Conservation (phyloP, 2,797 vertebrate genomes). For the Oreochromis grahami region DNA sequence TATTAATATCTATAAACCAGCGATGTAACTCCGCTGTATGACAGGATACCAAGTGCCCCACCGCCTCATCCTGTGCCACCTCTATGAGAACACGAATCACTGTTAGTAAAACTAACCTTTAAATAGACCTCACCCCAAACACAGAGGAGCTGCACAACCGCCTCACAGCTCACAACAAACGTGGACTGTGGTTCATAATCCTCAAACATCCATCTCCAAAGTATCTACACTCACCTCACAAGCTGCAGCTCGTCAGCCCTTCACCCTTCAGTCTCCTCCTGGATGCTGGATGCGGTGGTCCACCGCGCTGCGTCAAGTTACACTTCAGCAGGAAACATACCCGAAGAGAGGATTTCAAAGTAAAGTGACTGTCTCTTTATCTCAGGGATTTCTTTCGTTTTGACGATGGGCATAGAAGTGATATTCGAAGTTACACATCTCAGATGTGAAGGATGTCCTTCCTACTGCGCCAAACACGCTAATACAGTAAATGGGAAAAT, state of each 20-base stretch:
- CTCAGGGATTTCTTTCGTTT: not conserved
- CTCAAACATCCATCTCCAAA: not conserved
- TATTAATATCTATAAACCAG: not conserved
- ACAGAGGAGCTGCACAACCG: not conserved
- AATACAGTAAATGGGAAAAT: not conserved
- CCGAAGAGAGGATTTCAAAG: not conserved
- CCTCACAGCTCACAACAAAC: not conserved
- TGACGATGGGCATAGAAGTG: not conserved
- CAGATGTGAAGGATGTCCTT: not conserved
- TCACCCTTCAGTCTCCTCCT: not conserved
- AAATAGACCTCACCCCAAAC: not conserved
- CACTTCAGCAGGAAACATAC: not conserved
- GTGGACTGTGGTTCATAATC: not conserved
- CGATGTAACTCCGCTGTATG: not conserved
- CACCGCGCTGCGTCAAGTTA: not conserved
- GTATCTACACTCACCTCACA: not conserved
- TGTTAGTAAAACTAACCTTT: not conserved
- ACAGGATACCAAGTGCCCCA: not conserved
- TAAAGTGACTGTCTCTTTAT: rapidly evolving
- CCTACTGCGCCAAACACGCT: not conserved
- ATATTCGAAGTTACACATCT: not conserved
- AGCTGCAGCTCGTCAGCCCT: not conserved
- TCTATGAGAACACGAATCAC: not conserved
- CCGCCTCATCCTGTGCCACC: not conserved
- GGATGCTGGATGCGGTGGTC: not conserved